Evolutionary conservation across 2,113 vertebrate genomes (phyloP).

Genomic region (Catagonus wagneri): DNA sequence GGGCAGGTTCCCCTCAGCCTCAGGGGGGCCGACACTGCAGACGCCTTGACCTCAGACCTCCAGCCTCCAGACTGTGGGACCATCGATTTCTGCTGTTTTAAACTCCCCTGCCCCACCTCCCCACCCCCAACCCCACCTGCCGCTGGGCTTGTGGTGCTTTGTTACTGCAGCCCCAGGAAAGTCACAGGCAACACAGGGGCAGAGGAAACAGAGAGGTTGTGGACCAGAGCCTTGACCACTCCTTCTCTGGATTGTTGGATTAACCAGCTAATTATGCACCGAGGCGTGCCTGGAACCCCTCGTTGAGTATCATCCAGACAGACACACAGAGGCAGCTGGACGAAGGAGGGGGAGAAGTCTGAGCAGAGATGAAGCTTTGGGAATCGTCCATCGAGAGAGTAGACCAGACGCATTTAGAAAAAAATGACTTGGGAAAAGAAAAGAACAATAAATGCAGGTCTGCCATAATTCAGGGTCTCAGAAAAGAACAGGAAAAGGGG

Average conservation of each 20-base stretch:
- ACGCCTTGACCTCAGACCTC: neutral
- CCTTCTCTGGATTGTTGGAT: neutral
- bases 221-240: neutral
- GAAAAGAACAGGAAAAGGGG: neutral
- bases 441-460: neutral
- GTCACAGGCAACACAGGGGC: fast-evolving
- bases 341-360: neutral
- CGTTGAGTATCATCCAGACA: neutral
- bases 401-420: neutral
- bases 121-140: no score
- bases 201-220: neutral
- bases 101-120: no score
- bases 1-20: neutral
- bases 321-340: neutral
- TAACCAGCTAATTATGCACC: neutral
- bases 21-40: neutral
- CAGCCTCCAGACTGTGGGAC: neutral
- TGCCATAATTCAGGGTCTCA: neutral
- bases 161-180: neutral
- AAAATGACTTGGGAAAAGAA: neutral
- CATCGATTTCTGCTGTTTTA: neutral
- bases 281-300: neutral
- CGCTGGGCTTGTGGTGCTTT: neutral
- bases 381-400: neutral
- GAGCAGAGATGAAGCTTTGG: neutral